phyloP scores from a whole-genome alignment of 2,113 vertebrate species.

The Nothobranchius kuhntae region DNA sequence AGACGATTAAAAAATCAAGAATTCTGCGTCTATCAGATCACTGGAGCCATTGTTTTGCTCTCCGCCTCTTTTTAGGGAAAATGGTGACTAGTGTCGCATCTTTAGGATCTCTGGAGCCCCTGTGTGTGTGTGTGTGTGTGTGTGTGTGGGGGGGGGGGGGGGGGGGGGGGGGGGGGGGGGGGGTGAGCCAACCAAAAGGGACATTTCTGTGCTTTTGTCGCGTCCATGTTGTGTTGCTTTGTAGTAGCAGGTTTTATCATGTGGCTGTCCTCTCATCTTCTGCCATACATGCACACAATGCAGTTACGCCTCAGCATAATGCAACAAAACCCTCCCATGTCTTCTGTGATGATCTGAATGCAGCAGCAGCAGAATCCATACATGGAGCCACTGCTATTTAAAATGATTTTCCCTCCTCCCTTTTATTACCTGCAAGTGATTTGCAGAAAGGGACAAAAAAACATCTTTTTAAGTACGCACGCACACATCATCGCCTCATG shows the following conservation, averaged over 20 bases:
- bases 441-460: neutral
- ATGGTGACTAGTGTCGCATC: conserved; percentile 60
- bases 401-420: neutral
- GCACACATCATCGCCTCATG: conserved; percentile 46
- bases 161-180: neutral
- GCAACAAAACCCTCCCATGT: conserved; percentile 59
- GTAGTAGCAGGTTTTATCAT: conserved; percentile 37
- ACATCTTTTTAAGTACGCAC: neutral
- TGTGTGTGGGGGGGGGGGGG: too few relatives aligned
- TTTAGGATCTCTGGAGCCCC: conserved; percentile 43
- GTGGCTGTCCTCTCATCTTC: conserved; percentile 11
- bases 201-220: conserved; percentile 35
- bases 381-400: conserved; percentile 37
- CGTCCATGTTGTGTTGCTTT: conserved; percentile 42
- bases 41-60: conserved; percentile 20
- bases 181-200: too few relatives aligned
- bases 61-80: conserved; percentile 19
- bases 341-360: conserved; percentile 47
- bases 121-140: conserved; percentile 3
- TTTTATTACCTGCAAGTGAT: conserved; percentile 1
- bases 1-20: neutral
- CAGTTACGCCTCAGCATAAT: conserved; percentile 46
- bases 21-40: conserved; percentile 9
- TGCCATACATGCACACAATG: conserved; percentile 32
- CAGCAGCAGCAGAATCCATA: conserved; percentile 39